Evolutionary conservation across 1,140 invertebrate species (phyloP), one percentile per base, ranked within the genome.

Genomic region (Forficula auricularia): DNA sequence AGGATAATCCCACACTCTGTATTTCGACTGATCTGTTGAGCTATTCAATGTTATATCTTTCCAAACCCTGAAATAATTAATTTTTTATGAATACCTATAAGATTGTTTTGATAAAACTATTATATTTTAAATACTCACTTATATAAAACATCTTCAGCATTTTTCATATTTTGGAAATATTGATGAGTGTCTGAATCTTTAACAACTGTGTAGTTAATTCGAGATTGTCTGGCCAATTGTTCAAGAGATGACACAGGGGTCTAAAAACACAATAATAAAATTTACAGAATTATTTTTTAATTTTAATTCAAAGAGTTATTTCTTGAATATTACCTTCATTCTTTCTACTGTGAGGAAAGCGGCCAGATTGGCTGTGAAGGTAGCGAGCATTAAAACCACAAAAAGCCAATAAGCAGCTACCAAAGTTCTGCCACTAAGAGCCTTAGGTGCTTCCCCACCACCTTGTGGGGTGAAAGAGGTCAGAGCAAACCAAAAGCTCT

Each of bases 341-440:
- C 87, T 74, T 63, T 91, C 90, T 2, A 96, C 90, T 0, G 91
- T 97, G 0, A 98, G 70, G 59, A 97, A 95, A 2, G 91, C 91
- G 3, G 92, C 92, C 48, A 97, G 63, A 61, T 98, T 98, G 3
- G 92, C 92, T 0, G 92, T 97, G 60, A 97, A 97, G 1, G 92
- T 91, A 1, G 87, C 85, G 49, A 91, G 57, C 82, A 91, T 91
- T 1, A 92, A 66, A 0, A 90, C 84, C 2, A 90, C 85, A 60
- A 91, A 92, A 0, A 92, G 64, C 87, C 87, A 92, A 57, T 91
- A 92, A 10, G 85, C 85, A 1, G 85, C 86, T 0, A 91, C 85
- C 10, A 92, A 58, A 3, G 83, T 79, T 20, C 87, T 63, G 3
- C 81, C 82, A 0, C 83, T 85, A 9, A 88, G 58, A 0, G 85